These are phyloP conservation scores for Gymnoscopelus microlampas DNA, from an alignment of 2,797 vertebrate genomes.

Conservation along the genomic window DNA sequence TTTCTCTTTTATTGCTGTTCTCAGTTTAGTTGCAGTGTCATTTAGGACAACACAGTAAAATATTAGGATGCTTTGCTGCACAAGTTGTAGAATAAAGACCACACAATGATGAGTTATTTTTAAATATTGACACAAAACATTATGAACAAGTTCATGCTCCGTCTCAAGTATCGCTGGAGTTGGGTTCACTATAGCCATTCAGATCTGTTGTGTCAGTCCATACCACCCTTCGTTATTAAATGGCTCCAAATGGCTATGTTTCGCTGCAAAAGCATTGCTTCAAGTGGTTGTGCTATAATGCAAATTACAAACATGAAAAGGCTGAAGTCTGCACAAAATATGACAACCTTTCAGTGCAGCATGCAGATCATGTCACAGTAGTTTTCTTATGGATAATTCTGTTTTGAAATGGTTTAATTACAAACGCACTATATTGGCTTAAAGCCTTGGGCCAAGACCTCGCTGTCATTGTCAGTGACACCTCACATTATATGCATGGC, in stretches of 20 bases:
- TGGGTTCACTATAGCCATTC: too few relatives aligned
- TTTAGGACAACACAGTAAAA: background rate
- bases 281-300: too few relatives aligned
- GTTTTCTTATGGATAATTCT: conserved; percentile 1
- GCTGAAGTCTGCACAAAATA: background rate
- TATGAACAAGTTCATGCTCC: too few relatives aligned
- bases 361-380: conserved; percentile 6
- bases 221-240: too few relatives aligned
- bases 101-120: too few relatives aligned
- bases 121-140: too few relatives aligned
- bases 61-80: background rate
- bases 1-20: conserved; percentile 18
- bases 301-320: too few relatives aligned
- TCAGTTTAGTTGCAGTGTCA: conserved; percentile 8
- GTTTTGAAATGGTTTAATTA: conserved; percentile 16
- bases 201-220: too few relatives aligned
- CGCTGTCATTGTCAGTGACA: conserved; percentile 17
- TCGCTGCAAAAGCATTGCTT: too few relatives aligned
- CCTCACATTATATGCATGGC: background rate
- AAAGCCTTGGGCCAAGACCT: conserved; percentile 1
- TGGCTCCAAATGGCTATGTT: too few relatives aligned
- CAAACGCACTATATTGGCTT: background rate
- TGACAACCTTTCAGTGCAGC: conserved; percentile 6
- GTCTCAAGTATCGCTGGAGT: too few relatives aligned
- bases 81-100: background rate